These are phyloP conservation scores for Bimastos eiseni DNA, from an alignment of 2,888 invertebrate species.

Conservation along the genomic window DNA sequence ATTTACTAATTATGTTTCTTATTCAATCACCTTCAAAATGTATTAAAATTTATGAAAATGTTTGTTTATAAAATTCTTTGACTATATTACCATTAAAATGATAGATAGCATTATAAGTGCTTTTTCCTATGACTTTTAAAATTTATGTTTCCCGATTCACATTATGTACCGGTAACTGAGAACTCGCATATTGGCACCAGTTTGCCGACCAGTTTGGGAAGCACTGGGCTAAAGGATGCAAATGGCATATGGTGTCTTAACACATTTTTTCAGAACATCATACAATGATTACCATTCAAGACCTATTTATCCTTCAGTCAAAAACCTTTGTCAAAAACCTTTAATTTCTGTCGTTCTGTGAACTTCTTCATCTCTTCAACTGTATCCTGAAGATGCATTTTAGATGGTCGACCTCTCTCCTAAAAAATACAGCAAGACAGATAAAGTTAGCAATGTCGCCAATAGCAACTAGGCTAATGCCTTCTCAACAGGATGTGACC, in stretches of 20 bases:
- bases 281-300: neutral
- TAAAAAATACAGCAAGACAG: neutral
- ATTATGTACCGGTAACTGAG: too few relatives aligned
- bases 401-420: conserved; percentile 24
- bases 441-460: neutral
- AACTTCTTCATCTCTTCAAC: conserved; percentile 26
- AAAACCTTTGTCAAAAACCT: neutral
- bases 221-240: too few relatives aligned
- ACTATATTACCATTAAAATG: too few relatives aligned
- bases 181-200: too few relatives aligned
- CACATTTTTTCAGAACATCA: neutral
- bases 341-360: conserved; percentile 24
- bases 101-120: too few relatives aligned
- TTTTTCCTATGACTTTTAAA: too few relatives aligned
- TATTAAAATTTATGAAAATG: too few relatives aligned
- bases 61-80: too few relatives aligned
- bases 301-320: neutral
- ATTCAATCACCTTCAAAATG: too few relatives aligned
- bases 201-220: too few relatives aligned
- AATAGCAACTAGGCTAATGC: neutral
- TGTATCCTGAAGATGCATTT: conserved; percentile 19
- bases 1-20: too few relatives aligned
- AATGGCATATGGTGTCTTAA: neutral
- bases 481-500: neutral
- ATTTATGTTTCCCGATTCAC: too few relatives aligned